Evolutionary conservation across 2,888 invertebrate genomes (phyloP), one percentile per base, ranked within the genome.

Genomic region (Prenolepis imparis): DNA sequence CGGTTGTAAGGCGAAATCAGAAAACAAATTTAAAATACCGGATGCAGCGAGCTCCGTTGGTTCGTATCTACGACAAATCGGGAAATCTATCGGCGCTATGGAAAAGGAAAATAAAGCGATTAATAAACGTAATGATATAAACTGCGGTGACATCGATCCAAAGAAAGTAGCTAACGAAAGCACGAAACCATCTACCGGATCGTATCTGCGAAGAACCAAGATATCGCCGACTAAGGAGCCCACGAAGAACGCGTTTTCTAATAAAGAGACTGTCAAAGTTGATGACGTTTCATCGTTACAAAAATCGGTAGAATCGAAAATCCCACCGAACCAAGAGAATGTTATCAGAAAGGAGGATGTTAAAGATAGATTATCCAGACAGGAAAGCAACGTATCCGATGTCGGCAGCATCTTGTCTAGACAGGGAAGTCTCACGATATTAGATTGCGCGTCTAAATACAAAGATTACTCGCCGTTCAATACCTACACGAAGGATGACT

Each of bases 201-300:
- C 92, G n/a, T 94, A 94, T 83, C 82, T 94, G 44, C 89, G 94
- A 75, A 91, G 94, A 32, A 93, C 94, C n/a, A 94, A 94, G 77
- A 94, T 94, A 82, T 94, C 94, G 0, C 94, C 94, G 3, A 94
- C 94, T 15, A 94, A 94, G 66, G 94, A 94, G 74, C 91, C 93
- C 32, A 89, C 92, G 8, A 94, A 91, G 85, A 93, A 87, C 6
- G 94, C 94, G 64, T 90, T 89, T 0, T 86, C 83, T 15, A 91
- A 91, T 18, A 88, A 87, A 52, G 77, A 78, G 8, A 82, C 66
- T n/a, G 64, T 48, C 36, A 84, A 72, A 67, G 87, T 86, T 68
- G 87, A 82, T 63, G 85, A 63, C 78, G 80, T 80, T 66, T 83
- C 80, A 66, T 73, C 85, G 67, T 59, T 82, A 57, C 77, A 81